Conservation (phyloP, 2,797 vertebrate species). For the Gallirallus australis region DNA sequence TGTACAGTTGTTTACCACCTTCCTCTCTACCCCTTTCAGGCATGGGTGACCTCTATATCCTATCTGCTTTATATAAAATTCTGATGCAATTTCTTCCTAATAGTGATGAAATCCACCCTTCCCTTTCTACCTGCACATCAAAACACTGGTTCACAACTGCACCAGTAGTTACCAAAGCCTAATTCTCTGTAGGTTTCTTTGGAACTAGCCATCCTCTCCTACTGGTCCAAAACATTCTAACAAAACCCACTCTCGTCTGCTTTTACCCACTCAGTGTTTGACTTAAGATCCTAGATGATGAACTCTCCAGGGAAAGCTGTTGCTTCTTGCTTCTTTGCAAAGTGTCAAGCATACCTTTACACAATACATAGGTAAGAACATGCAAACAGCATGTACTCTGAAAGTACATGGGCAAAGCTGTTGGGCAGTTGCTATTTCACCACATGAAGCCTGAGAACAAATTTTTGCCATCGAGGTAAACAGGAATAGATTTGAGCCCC, state of each 20-base stretch:
- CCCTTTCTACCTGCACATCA: background rate
- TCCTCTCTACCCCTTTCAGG: background rate
- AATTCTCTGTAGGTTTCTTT: background rate
- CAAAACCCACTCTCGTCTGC: background rate
- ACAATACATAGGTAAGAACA: background rate
- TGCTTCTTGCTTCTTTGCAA: background rate
- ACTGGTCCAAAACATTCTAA: background rate
- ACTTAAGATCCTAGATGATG: background rate
- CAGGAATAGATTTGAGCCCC: background rate
- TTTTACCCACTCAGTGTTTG: background rate
- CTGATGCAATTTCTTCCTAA: background rate
- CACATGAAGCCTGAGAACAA: accelerated
- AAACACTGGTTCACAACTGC: background rate
- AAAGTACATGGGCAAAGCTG: background rate
- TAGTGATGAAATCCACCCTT: background rate
- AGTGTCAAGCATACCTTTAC: background rate
- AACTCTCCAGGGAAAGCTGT: background rate
- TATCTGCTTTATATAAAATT: background rate
- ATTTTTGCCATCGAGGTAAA: background rate
- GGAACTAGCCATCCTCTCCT: background rate
- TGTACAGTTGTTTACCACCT: background rate
- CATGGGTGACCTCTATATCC: background rate
- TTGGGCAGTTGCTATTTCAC: background rate
- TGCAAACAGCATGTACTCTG: accelerated
- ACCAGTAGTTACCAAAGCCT: background rate